Percentiles rank a stretch among this genome's conserved stretches.
These are phyloP conservation scores for Thripadectes ignobilis DNA, from an alignment of 2,797 vertebrate species.

Conservation along the genomic window DNA sequence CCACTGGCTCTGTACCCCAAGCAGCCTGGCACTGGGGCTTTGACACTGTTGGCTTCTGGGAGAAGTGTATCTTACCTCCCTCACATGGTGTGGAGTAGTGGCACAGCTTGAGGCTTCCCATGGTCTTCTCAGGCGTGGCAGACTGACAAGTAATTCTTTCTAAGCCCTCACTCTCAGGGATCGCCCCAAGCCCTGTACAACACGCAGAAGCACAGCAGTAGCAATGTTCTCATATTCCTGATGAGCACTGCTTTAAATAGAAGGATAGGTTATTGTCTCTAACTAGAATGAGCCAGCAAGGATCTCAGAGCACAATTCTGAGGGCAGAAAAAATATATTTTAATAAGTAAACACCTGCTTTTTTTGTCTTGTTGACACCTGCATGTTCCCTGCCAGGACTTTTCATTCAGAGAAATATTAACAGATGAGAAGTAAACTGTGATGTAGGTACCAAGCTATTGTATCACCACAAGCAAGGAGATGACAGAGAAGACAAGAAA, in stretches of 20 bases:
- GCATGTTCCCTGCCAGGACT: not conserved
- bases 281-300: not conserved
- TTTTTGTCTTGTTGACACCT: not conserved
- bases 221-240: not conserved
- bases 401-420: not conserved
- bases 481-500: not conserved
- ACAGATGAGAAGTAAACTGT: not conserved
- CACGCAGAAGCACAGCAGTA: not conserved
- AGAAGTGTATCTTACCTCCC: not conserved
- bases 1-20: accelerated
- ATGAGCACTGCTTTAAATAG: not conserved
- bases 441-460: not conserved
- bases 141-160: not conserved
- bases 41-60: accelerated
- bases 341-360: not conserved
- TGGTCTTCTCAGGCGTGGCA: not conserved
- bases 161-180: not conserved
- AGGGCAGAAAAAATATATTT: not conserved
- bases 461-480: not conserved
- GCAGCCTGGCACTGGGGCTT: not conserved
- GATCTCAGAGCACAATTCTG: not conserved
- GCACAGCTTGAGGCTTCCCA: not conserved
- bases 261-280: not conserved
- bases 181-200: not conserved
- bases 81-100: accelerated